Evolutionary conservation across 2,888 invertebrate genomes (phyloP), one percentile per base, ranked within the genome.

Genomic region (Linhomoeus sp.): DNA sequence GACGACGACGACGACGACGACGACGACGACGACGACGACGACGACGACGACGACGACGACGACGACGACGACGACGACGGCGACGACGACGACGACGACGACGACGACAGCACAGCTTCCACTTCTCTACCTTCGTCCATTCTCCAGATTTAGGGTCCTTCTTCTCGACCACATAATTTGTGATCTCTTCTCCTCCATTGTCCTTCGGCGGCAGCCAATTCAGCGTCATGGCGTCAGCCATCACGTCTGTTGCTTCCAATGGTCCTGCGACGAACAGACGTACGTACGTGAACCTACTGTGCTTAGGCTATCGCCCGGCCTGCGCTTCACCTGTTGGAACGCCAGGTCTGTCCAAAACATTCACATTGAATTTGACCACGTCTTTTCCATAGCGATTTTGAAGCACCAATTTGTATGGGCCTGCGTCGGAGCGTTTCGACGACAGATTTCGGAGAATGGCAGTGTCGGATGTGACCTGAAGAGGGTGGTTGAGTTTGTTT

Each of bases 131-230:
- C n/a, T n/a, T n/a, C 33, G 59, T 56, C 72, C 72, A 73, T 41
- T 59, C 54, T 29, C 65, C 65, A 43, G 67, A 66, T 23, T 55
- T 53, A n/a, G 56, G 53, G 49, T 66, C 64, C 56, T 81, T 80
- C 72, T 82, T 90, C 68, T 99, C 97, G 46, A 97, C 77, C 29
- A 92, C 80, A 57, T 99, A 97, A 66, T 92, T 94, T 20, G 85
- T 87, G 57, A 97, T 76, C 24, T 51, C 52, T 36, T 51, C 55
- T 38, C 55, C 56, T 39, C 59, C 61, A 64, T 90, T 84, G 67
- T 94, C 92, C 62, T 82, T 84, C 1, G 94, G 94, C 53, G 90
- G 84, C 66, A 79, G 81, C 94, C 94, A 97, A 70, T 80, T 84
- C 9, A 97, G 71, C 0, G 90, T 92, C 46, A 97, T 77, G 2